These are phyloP conservation scores for Anser cygnoides DNA, from an alignment of 2,113 vertebrate species.

Conservation along the genomic window DNA sequence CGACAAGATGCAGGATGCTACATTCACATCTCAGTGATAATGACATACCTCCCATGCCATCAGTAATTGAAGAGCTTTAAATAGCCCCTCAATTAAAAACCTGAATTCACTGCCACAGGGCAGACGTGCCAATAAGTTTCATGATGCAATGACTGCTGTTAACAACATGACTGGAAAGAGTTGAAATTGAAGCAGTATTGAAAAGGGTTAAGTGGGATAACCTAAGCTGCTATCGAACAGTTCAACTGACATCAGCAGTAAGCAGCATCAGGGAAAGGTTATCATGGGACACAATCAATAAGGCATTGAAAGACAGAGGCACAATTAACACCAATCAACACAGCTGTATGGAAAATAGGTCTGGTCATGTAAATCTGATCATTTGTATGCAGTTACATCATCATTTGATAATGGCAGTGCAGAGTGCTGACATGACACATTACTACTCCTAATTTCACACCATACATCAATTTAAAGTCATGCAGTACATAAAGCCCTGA, in stretches of 20 bases:
- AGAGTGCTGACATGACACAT: neutral
- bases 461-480: neutral
- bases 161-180: neutral
- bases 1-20: neutral
- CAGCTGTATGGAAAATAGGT: constrained; percentile 47
- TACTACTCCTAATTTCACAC: constrained; percentile 13
- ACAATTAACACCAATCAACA: constrained; percentile 60
- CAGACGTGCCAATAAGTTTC: neutral
- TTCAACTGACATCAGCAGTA: neutral
- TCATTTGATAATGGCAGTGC: neutral
- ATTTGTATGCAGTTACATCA: constrained; percentile 46
- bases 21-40: neutral
- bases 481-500: neutral
- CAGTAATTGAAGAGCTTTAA: neutral
- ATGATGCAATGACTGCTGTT: neutral
- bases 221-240: neutral
- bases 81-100: neutral
- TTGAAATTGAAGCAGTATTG: neutral
- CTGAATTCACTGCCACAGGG: neutral
- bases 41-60: neutral
- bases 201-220: constrained; percentile 8
- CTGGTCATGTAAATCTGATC: constrained; percentile 45
- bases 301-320: constrained; percentile 32
- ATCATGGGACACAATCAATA: constrained; percentile 57
- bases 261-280: constrained; percentile 22